phyloP scores from a whole-genome alignment of 2,888 invertebrate genomes.

The Pterostichus niger region DNA sequence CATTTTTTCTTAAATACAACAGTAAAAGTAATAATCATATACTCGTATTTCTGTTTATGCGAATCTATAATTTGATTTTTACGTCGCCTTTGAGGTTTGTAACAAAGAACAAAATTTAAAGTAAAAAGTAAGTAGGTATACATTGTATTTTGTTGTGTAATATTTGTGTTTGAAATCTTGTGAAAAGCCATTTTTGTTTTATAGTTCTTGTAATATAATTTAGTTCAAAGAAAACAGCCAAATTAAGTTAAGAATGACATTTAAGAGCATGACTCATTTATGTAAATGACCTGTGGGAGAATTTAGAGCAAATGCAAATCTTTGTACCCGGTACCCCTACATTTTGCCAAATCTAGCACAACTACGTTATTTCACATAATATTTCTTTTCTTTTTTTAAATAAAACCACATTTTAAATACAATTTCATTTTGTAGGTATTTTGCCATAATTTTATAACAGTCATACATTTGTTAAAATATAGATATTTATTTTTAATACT shows the following conservation, averaged over 20 bases:
- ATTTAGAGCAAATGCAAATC: slow-evolving; percentile 29
- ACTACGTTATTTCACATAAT: not conserved
- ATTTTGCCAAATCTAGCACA: slow-evolving; percentile 12
- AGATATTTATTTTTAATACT: too few relatives aligned
- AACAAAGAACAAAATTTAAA: not conserved
- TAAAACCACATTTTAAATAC: too few relatives aligned
- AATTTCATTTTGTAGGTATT: too few relatives aligned
- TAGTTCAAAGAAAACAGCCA: slow-evolving; percentile 8
- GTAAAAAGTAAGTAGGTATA: too few relatives aligned
- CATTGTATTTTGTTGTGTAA: not conserved
- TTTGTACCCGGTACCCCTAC: not conserved
- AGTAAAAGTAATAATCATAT: too few relatives aligned
- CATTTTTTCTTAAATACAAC: too few relatives aligned
- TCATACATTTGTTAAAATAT: too few relatives aligned
- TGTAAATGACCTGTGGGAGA: slow-evolving; percentile 20
- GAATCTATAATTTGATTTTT: too few relatives aligned
- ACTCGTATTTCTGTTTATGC: too few relatives aligned
- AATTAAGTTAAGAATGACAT: slow-evolving; percentile 19
- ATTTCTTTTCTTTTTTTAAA: not conserved
- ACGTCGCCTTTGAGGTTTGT: not conserved
- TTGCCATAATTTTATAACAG: too few relatives aligned
- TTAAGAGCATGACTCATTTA: slow-evolving; percentile 14
- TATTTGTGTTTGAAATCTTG: not conserved
- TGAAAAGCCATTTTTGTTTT: not conserved
- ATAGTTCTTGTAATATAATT: not conserved